Evolutionary conservation across 2,888 invertebrate genomes (phyloP).

Genomic region (Cacoxenus indagator): DNA sequence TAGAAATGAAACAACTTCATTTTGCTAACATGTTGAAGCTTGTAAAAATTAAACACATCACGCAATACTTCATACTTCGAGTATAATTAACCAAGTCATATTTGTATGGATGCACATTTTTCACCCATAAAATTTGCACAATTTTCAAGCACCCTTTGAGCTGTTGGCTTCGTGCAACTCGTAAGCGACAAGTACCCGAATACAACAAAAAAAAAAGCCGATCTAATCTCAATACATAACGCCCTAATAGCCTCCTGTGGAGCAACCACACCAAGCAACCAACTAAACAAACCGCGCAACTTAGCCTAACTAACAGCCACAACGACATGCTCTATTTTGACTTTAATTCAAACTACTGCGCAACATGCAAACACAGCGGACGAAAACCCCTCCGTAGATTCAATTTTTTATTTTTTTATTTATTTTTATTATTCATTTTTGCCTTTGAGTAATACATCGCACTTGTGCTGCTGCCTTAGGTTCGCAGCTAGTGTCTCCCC

Average conservation of each 20-base stretch:
- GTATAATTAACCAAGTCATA: no score
- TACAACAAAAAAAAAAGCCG: background rate
- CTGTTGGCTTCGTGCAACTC: background rate
- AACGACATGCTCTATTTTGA: conserved; percentile 14
- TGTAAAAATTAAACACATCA: no score
- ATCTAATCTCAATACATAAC: conserved; percentile 14
- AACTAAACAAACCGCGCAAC: background rate
- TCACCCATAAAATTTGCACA: no score
- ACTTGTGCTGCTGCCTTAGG: background rate
- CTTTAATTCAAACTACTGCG: conserved; percentile 8
- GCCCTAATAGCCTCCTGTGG: conserved; percentile 17
- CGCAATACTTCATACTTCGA: no score
- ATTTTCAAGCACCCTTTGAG: no score
- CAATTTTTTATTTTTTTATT: no score
- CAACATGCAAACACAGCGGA: background rate
- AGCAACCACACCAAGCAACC: background rate
- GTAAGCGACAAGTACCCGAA: background rate
- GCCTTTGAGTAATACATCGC: background rate
- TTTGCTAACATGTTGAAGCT: no score
- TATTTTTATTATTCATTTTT: background rate
- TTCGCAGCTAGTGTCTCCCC: background rate
- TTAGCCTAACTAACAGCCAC: background rate
- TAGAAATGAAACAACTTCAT: no score
- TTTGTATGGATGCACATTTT: no score
- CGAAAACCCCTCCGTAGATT: background rate